phyloP scores from a whole-genome alignment of 2,888 invertebrate genomes.

The Sussaba pulchella region DNA sequence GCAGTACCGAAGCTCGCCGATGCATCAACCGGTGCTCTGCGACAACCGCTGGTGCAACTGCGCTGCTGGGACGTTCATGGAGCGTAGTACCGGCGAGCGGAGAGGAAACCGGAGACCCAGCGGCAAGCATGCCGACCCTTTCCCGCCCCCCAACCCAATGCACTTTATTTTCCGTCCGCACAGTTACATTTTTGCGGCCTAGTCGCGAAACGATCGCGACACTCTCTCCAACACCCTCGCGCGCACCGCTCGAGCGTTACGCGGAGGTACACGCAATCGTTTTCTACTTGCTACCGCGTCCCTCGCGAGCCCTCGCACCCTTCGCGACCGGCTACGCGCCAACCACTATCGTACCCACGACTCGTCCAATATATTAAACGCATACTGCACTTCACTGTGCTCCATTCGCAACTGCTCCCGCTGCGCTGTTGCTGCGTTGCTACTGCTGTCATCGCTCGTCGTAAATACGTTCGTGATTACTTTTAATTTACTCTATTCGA shows the following conservation, averaged over 20 bases:
- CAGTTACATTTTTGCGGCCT: conserved; percentile 67
- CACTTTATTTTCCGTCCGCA: conserved; percentile 62
- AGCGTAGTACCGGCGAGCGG: neutral
- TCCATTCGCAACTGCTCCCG: conserved; percentile 60
- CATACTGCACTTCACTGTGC: conserved; percentile 72
- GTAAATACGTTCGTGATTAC: conserved; percentile 81
- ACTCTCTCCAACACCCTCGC: conserved; percentile 20
- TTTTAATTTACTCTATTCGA: conserved; percentile 79
- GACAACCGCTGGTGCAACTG: conserved; percentile 8
- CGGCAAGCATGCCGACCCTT: neutral
- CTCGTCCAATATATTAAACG: conserved; percentile 23
- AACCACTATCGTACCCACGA: conserved; percentile 9
- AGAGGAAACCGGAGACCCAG: conserved; percentile 43
- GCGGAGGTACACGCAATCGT: neutral
- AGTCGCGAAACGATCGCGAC: conserved; percentile 55
- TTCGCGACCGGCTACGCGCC: conserved; percentile 5
- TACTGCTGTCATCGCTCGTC: conserved; percentile 74
- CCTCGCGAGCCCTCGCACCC: no score
- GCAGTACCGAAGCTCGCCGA: conserved; percentile 57
- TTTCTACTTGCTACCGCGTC: no score
- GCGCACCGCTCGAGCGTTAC: conserved; percentile 1
- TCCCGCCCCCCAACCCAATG: conserved; percentile 63
- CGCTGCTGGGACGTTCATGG: conserved; percentile 66
- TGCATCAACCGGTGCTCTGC: conserved; percentile 63
- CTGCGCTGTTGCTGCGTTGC: conserved; percentile 70